Evolutionary conservation across 2,888 invertebrate genomes (phyloP), one percentile per base, ranked within the genome.

Genomic region (Andricus curvator): DNA sequence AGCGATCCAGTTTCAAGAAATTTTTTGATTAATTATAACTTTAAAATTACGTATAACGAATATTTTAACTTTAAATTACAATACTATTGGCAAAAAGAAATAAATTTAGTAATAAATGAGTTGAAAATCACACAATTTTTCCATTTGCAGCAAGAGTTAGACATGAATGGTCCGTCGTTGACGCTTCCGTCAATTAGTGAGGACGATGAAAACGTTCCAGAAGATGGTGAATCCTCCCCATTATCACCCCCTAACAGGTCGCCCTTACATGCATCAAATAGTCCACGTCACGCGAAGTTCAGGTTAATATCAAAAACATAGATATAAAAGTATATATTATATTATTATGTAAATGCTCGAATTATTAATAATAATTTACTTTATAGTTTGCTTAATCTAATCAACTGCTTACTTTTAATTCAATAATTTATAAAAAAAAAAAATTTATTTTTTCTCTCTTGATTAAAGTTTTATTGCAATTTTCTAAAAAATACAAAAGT

Each of bases 181-280:
- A 97, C 97, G 0, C 93, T 98, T 67, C 98, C 98, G 4, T 98
- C 98, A 60, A 99, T 99, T 91, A 98, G 98, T 81, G 98, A 99
- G 93, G 98, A 98, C 87, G 98, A 98, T 90, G 98, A 98, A 92
- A 97, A 97, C 88, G 93, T 94, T 37, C 96, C 96, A 41, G 96
- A 96, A 56, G 97, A 97, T 81, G 95, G 96, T 48, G 94, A 94
- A 88, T 94, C 94, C 15, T 95, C 95, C 8, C 94, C 95, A 0
- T 86, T 93, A n/a, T 95, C 95, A 74, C 96, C 95, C 41, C 96
- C 94, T 79, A 96, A 94, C 88, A 93, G 92, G 89, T 94, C 95
- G 33, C 95, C 96, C 0, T 91, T 95, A 77, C 92, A 91, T 79
- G 85, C 88, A 6, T 89, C 89, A 29, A 92, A 91, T 83, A 96